These are phyloP conservation scores for Himantopus leucocephalus DNA, from an alignment of 2,113 vertebrate genomes.

Conservation along the genomic window DNA sequence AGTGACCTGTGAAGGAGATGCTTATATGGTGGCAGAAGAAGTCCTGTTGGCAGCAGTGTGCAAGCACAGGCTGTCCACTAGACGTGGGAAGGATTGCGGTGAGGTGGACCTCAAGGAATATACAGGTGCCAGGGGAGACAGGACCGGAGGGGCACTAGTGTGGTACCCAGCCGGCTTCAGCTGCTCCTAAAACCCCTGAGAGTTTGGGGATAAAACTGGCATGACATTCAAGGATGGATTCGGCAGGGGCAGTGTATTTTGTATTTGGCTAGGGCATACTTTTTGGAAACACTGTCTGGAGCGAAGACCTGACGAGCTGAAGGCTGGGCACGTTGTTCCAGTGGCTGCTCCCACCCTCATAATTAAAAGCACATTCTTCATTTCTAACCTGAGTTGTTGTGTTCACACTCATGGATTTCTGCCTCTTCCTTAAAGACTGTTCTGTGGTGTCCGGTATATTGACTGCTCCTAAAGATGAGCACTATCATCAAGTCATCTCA, in stretches of 20 bases:
- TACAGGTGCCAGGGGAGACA: background rate
- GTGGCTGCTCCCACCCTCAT: background rate
- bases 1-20: background rate
- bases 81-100: fast-evolving
- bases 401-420: background rate
- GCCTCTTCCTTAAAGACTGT: background rate
- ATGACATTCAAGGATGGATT: fast-evolving
- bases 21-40: background rate
- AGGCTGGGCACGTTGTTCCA: background rate
- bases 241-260: background rate
- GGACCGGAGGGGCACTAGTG: fast-evolving
- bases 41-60: background rate
- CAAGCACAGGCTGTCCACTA: too few relatives aligned
- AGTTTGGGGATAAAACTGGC: background rate
- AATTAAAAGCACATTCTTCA: background rate
- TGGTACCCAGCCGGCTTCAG: background rate
- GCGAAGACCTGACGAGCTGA: background rate
- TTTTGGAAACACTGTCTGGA: background rate
- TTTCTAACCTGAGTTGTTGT: background rate
- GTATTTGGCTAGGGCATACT: background rate
- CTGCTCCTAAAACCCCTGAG: background rate
- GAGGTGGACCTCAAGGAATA: background rate
- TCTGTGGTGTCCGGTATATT: background rate
- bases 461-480: background rate
- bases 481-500: background rate